Base-by-base conservation (phyloP, 2,113 vertebrate species). In the Silurus asotus region DNA sequence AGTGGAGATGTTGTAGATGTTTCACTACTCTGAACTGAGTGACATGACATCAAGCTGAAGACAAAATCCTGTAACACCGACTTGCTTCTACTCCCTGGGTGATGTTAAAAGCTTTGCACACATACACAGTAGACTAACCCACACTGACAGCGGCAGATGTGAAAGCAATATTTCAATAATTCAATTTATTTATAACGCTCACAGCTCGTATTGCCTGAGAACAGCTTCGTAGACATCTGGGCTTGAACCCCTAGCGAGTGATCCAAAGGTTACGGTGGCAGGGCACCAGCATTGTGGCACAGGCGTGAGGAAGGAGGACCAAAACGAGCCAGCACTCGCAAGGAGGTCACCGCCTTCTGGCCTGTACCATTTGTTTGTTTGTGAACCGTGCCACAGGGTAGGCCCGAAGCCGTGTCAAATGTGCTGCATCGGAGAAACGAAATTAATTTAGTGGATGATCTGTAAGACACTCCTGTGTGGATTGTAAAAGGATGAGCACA, bases 281-380 rank as follows among this genome's bases (percentile, higher is more conserved):
- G 45, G 79, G 78, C 81, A 62, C 64, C 55, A 59, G 59, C 67
- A 23, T 75, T 81, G 14, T 81, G 79, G 56, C 25, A 28, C 49
- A 37, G 10, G n/a, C 53, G 17, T 81, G 59, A 72, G n/a, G 51
- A 86, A 59, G 78, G 20, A 81, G 64, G 28, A 72, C 14, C 0
- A 19, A n/a, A 10, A 56, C 1, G 28, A 75, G 85, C 67, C 79
- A 75, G 65, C 78, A 17, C 56, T 86, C 48, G 5, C 48, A 53
- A 75, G 67, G 67, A 81, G 85, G 23, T 82, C 56, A 19, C 79
- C 49, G n/a, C 85, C 85, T 81, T 81, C 85, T 86, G 85, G 78
- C 67, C 56, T 45, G 23, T 67, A 74, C 84, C 56, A 51, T 70
- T 81, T 81, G 84, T 74, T 86, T 86, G 64, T 51, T 70, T 53